These are phyloP conservation scores for Blastomussa wellsi DNA, from an alignment of 92 coral and sea anemone genomes.

Conservation along the genomic window DNA sequence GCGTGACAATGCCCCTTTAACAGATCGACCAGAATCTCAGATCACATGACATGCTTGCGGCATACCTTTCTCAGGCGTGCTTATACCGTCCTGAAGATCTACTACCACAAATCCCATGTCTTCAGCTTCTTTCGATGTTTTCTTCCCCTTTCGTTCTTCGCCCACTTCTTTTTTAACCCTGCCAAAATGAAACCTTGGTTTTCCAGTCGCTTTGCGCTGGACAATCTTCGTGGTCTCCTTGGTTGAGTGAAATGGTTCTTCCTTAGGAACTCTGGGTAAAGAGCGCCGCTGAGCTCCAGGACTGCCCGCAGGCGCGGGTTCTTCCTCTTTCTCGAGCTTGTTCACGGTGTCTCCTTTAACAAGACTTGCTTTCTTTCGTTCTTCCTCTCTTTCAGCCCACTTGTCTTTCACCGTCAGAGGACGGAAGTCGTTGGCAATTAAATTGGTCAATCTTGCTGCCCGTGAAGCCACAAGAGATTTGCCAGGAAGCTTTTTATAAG, in stretches of 20 bases:
- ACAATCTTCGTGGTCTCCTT: constrained; percentile 76
- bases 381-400: constrained; percentile 40
- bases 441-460: constrained; percentile 64
- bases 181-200: constrained; percentile 44
- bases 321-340: constrained; percentile 21
- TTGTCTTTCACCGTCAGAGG: constrained; percentile 50
- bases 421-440: constrained; percentile 68
- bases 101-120: constrained; percentile 74
- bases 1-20: too few relatives aligned
- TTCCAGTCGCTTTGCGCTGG: constrained; percentile 62
- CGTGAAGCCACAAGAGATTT: constrained; percentile 72
- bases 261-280: constrained; percentile 71
- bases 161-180: constrained; percentile 32
- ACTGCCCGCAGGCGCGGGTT: constrained; percentile 30
- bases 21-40: too few relatives aligned
- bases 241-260: constrained; percentile 79
- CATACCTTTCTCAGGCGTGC: constrained; percentile 58
- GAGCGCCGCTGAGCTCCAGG: constrained; percentile 70
- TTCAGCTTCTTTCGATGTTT: constrained; percentile 44
- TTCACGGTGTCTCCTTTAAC: not conserved
- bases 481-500: constrained; percentile 27
- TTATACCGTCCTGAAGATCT: constrained; percentile 49
- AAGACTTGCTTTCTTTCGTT: constrained; percentile 29
- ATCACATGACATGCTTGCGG: not conserved
- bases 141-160: constrained; percentile 12